These are phyloP conservation scores for Ochropleura plecta DNA, from an alignment of 2,888 invertebrate species.

Conservation along the genomic window DNA sequence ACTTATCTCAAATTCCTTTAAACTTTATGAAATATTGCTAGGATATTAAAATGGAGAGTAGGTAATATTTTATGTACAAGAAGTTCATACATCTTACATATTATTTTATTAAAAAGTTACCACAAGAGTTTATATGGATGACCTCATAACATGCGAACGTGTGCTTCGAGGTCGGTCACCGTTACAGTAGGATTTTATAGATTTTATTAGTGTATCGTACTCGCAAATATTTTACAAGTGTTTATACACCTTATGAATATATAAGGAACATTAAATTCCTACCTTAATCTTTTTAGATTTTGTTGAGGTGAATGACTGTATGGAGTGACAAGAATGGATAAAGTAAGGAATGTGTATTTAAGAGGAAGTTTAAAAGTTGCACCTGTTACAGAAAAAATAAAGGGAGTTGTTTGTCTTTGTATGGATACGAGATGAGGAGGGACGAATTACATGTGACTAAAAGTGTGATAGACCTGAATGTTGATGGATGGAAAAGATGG, in stretches of 20 bases:
- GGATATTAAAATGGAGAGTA: conserved; percentile 20
- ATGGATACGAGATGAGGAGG: too few relatives aligned
- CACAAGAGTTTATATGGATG: conserved; percentile 28
- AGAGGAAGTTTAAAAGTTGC: too few relatives aligned
- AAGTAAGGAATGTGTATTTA: too few relatives aligned
- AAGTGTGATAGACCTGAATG: too few relatives aligned
- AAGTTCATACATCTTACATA: conserved; percentile 7
- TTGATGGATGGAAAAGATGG: too few relatives aligned
- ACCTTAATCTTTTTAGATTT: neutral
- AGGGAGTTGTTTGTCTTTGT: too few relatives aligned
- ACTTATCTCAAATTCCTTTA: conserved; percentile 35
- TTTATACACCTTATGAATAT: neutral
- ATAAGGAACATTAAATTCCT: neutral
- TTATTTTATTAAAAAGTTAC: conserved; percentile 15
- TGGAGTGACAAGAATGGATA: too few relatives aligned
- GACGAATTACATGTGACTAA: too few relatives aligned
- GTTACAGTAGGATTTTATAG: conserved; percentile 10
- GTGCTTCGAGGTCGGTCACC: conserved; percentile 4
- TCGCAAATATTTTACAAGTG: neutral
- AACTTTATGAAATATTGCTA: conserved; percentile 42
- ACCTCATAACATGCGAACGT: conserved; percentile 18
- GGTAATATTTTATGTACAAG: neutral
- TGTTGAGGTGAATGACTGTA: too few relatives aligned
- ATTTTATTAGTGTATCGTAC: conserved; percentile 7
- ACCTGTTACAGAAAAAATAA: too few relatives aligned